Base-by-base conservation (phyloP, 2,797 vertebrate species). In the Lacerta agilis region DNA sequence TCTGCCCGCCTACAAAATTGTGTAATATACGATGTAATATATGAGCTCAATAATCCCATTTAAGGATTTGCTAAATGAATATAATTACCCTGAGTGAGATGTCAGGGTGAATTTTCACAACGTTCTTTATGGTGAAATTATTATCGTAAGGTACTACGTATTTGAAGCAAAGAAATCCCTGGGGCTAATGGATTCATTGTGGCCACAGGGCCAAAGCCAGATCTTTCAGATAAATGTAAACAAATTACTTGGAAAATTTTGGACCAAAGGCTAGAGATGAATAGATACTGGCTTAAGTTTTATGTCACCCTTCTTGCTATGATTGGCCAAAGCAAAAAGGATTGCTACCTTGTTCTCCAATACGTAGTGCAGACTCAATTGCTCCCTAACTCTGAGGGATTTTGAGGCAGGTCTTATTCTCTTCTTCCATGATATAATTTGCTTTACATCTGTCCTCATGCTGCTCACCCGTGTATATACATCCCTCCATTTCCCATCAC, bases 51-150 rank as follows among this genome's bases (percentile, higher is more conserved):
- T 49, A 83, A 5, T 88, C 89, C 9, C 84, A 87, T 36, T 25
- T 58, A 88, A 85, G 1, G 1, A 84, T 76, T 64, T 89, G 76
- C 43, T 90, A 90, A 93, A 91, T 33, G 75, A 91, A 87, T 88
- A 3, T 58, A 83, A 58, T 64, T 87, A 9, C 85, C n/a, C 41
- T 87, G 64, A 93, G 23, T 71, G 13, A 11, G 89, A 90, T 89
- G n/a, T 1, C 55, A 89, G 86, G 81, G 85, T 38, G 79, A 80
- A 79, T 5, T 4, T 43, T 79, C 67, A 64, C 58, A 66, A 79
- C 6, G 1, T 79, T 72, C 11, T 76, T 82, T 88, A 75, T 36
- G 38, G 6, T 29, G 33, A 88, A 72, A 79, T 79, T 71, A 79
- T 75, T 55, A 79, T 79, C 33, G 18, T 38, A 58, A 83, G 49